phyloP scores from a whole-genome alignment of 2,113 vertebrate genomes.

The Dinomys branickii region DNA sequence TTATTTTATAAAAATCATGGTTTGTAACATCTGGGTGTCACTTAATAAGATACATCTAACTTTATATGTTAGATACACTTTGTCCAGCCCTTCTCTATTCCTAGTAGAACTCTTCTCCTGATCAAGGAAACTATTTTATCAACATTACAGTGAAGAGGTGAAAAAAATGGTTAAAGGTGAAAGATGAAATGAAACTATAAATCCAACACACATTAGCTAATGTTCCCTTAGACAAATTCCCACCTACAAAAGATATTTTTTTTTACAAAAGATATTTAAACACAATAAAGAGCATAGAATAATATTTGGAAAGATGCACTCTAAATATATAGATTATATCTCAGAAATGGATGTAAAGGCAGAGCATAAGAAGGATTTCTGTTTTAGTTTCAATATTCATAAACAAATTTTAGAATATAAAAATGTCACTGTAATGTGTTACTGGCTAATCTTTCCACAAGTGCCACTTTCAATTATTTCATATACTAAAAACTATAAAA shows the following conservation, averaged over 20 bases:
- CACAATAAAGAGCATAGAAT: background rate
- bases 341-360: background rate
- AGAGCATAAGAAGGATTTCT: background rate
- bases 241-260: background rate
- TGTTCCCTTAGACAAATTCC: background rate
- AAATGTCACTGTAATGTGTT: background rate
- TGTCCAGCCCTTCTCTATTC: background rate
- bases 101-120: background rate
- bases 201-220: background rate
- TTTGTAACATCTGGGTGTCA: background rate
- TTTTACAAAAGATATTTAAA: slow-evolving; percentile 28
- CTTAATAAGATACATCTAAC: background rate
- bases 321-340: background rate
- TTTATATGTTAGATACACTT: background rate
- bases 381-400: background rate
- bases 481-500: background rate
- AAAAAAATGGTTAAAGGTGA: background rate
- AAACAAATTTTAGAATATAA: background rate
- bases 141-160: background rate
- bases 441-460: background rate
- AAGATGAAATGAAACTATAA: background rate
- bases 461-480: background rate
- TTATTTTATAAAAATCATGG: background rate
- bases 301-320: background rate
- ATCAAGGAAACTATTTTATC: background rate